phyloP scores from a whole-genome alignment of 2,888 invertebrate genomes.

The Catocala nupta region DNA sequence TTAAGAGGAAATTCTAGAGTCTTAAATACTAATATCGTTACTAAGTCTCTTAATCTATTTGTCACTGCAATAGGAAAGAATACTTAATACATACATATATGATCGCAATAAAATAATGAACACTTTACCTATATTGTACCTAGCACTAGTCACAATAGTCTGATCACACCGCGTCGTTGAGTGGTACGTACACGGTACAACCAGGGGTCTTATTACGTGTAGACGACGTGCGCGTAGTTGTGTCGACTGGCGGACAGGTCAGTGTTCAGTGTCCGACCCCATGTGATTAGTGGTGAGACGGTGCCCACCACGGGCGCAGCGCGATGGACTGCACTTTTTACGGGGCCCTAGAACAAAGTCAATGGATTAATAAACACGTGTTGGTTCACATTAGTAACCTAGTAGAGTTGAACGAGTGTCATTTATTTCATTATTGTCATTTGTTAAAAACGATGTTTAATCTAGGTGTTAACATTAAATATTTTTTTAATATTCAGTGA shows the following conservation, averaged over 20 bases:
- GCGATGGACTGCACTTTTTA: slow-evolving; percentile 75
- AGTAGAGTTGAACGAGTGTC: too few species aligned
- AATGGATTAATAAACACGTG: not conserved
- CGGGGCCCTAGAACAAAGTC: slow-evolving; percentile 67
- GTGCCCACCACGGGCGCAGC: slow-evolving; percentile 85
- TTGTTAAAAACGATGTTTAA: too few species aligned
- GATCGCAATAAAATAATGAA: slow-evolving; percentile 38
- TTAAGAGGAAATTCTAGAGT: not conserved
- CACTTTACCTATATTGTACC: slow-evolving; percentile 53
- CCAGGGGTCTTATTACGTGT: slow-evolving; percentile 53
- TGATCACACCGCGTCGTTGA: not conserved
- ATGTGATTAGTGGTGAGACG: slow-evolving; percentile 81
- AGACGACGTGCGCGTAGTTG: slow-evolving; percentile 76
- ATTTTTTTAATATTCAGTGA: too few species aligned
- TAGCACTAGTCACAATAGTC: slow-evolving; percentile 18
- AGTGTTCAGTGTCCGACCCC: slow-evolving; percentile 83
- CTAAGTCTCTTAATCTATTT: slow-evolving; percentile 32
- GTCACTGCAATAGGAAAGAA: slow-evolving; percentile 35
- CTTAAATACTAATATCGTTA: slow-evolving; percentile 31
- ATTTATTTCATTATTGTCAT: too few species aligned
- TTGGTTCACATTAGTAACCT: too few species aligned
- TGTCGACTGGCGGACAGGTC: slow-evolving; percentile 70
- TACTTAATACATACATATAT: slow-evolving; percentile 32
- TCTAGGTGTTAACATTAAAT: too few species aligned
- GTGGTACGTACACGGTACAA: slow-evolving; percentile 5